Percentiles rank a stretch among this genome's conserved stretches.
These are phyloP conservation scores for Euborellia annulipes DNA, from an alignment of 1,140 invertebrate genomes.

Conservation along the genomic window DNA sequence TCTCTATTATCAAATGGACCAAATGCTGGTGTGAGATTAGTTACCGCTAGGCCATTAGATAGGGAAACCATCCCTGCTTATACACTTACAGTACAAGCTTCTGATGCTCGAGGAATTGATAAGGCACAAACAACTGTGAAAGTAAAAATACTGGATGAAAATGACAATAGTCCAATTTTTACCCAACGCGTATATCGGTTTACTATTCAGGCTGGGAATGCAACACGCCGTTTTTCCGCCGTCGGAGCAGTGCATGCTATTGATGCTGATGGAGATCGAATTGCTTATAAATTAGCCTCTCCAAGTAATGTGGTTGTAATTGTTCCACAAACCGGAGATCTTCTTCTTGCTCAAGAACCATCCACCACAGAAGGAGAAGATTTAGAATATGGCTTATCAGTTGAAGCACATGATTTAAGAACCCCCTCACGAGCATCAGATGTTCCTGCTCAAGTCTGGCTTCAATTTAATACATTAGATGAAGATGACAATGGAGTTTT, in stretches of 20 bases:
- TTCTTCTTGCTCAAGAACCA: slow-evolving; percentile 57
- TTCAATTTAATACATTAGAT: slow-evolving; percentile 50
- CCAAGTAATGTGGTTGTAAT: slow-evolving; percentile 66
- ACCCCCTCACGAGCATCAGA: slow-evolving; percentile 48
- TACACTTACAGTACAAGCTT: slow-evolving; percentile 54
- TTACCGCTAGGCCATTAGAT: slow-evolving; percentile 55
- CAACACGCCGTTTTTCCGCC: slow-evolving; percentile 49
- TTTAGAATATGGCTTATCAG: slow-evolving; percentile 46
- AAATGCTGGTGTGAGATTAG: slow-evolving; percentile 44
- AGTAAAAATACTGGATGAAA: slow-evolving; percentile 64
- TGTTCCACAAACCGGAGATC: slow-evolving; percentile 79
- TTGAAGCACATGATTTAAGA: slow-evolving; percentile 67
- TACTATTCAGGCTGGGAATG: slow-evolving; percentile 28
- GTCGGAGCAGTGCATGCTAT: slow-evolving; percentile 65
- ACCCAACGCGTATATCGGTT: slow-evolving; percentile 61
- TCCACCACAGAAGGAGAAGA: slow-evolving; percentile 37
- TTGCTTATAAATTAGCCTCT: slow-evolving; percentile 64
- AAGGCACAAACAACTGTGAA: slow-evolving; percentile 52
- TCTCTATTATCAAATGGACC: slow-evolving; percentile 39
- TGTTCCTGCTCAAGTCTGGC: slow-evolving; percentile 51
- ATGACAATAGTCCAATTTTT: slow-evolving; percentile 81
- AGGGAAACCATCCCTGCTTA: slow-evolving; percentile 51
- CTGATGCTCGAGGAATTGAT: slow-evolving; percentile 53
- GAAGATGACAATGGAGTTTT: slow-evolving; percentile 28
- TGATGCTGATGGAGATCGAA: slow-evolving; percentile 73